A percentile compares a stretch with the other conserved stretches of the same genome.
phyloP scores from a whole-genome alignment of 2,888 invertebrate species.

The Tenthredo livida region DNA sequence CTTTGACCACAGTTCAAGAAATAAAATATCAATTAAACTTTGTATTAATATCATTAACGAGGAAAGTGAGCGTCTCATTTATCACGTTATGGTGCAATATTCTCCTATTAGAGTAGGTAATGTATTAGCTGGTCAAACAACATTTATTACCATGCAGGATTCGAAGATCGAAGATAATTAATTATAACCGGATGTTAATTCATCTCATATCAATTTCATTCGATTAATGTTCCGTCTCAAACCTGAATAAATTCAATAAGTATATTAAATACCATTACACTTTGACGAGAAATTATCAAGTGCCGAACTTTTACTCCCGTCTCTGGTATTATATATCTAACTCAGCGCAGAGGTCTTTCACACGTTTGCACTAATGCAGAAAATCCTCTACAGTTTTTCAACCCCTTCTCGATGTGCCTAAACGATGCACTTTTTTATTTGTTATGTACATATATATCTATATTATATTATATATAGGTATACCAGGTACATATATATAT shows the following conservation, averaged over 20 bases:
- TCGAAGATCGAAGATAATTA: background rate
- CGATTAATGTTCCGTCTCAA: background rate
- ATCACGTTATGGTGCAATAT: conserved; percentile 1
- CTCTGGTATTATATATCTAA: background rate
- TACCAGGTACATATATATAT: background rate
- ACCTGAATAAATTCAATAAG: background rate
- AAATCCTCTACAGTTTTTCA: background rate
- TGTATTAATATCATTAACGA: background rate
- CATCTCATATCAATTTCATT: background rate
- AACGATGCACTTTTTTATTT: conserved; percentile 9
- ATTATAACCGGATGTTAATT: background rate
- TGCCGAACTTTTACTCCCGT: background rate
- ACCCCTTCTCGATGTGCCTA: background rate
- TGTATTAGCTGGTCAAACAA: conserved; percentile 14
- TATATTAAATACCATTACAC: background rate
- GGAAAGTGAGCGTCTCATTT: conserved; percentile 16
- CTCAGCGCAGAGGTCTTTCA: background rate
- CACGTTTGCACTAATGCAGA: background rate
- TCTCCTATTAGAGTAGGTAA: background rate
- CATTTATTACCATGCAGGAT: conserved; percentile 15
- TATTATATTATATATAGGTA: background rate
- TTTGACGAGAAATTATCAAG: background rate
- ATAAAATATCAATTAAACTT: background rate
- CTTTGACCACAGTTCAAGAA: background rate
- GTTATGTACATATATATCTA: background rate